Percentiles rank a stretch among this genome's conserved stretches.
Conservation (phyloP, 2,113 vertebrate species). For the Lepus timidus region DNA sequence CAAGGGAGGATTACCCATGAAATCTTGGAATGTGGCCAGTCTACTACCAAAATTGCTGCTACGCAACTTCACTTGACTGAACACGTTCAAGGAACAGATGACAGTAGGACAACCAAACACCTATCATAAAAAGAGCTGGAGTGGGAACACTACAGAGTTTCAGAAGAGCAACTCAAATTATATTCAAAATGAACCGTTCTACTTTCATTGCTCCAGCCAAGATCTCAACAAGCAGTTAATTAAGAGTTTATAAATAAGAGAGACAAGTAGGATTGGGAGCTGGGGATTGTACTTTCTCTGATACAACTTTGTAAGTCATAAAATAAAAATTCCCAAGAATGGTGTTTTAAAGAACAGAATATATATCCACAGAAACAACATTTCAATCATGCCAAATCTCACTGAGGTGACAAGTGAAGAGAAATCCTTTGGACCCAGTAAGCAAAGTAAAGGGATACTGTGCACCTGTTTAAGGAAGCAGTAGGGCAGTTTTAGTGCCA, state of each 20-base stretch:
- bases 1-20: slow-evolving; percentile 67
- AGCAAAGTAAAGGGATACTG: background rate
- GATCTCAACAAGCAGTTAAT: slow-evolving; percentile 24
- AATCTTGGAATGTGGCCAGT: slow-evolving; percentile 65
- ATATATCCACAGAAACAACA: slow-evolving; percentile 8
- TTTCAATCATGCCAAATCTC: slow-evolving; percentile 30
- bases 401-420: slow-evolving; percentile 19
- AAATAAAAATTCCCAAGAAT: slow-evolving; percentile 41
- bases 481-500: background rate
- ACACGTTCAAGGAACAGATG: slow-evolving; percentile 44
- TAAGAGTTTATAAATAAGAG: background rate
- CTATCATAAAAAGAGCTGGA: slow-evolving; percentile 31
- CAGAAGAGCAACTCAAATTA: slow-evolving; percentile 30
- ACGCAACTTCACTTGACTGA: slow-evolving; percentile 63
- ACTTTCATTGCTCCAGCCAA: slow-evolving; percentile 22
- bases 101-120: slow-evolving; percentile 47
- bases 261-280: background rate
- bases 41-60: slow-evolving; percentile 63
- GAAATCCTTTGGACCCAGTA: background rate
- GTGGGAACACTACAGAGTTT: background rate
- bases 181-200: background rate
- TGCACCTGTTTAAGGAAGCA: background rate
- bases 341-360: background rate
- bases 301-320: background rate
- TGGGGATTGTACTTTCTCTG: background rate